Conservation (phyloP, 2,888 invertebrate genomes). For the Caradrina kadenii region DNA sequence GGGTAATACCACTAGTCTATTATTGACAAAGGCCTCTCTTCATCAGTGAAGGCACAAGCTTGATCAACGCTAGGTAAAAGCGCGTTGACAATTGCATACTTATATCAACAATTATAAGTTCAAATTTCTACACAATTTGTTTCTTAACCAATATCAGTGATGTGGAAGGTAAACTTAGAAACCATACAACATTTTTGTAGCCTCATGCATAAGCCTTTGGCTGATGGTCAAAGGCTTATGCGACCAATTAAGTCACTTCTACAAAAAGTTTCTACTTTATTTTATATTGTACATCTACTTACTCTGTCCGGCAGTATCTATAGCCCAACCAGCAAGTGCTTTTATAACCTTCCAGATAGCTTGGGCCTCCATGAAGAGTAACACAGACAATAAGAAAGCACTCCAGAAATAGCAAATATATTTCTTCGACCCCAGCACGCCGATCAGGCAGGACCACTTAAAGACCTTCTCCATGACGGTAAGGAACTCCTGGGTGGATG, state of each 20-base stretch:
- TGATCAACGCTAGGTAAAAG: too few species aligned
- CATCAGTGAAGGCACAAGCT: too few species aligned
- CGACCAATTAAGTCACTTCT: neutral
- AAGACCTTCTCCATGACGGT: slow-evolving; percentile 73
- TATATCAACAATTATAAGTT: too few species aligned
- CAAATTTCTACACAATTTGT: too few species aligned
- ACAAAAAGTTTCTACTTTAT: neutral
- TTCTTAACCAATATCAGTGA: too few species aligned
- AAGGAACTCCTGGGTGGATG: slow-evolving; percentile 72
- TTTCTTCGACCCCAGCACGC: slow-evolving; percentile 70
- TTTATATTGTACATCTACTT: slow-evolving; percentile 54
- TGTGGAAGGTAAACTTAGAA: too few species aligned
- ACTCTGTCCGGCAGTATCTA: slow-evolving; percentile 76
- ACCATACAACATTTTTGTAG: too few species aligned
- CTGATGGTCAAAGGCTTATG: too few species aligned
- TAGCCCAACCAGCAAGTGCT: slow-evolving; percentile 76
- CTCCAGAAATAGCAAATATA: slow-evolving; percentile 73
- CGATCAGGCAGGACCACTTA: slow-evolving; percentile 72
- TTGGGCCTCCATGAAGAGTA: slow-evolving; percentile 67
- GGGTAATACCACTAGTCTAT: too few species aligned
- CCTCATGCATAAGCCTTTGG: too few species aligned
- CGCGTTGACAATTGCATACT: too few species aligned
- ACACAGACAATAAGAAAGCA: slow-evolving; percentile 60
- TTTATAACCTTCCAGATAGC: slow-evolving; percentile 79
- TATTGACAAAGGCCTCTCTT: too few species aligned